Evolutionary conservation across 2,888 invertebrate genomes (phyloP), one percentile per base, ranked within the genome.

Genomic region (Darwinula stevensoni): DNA sequence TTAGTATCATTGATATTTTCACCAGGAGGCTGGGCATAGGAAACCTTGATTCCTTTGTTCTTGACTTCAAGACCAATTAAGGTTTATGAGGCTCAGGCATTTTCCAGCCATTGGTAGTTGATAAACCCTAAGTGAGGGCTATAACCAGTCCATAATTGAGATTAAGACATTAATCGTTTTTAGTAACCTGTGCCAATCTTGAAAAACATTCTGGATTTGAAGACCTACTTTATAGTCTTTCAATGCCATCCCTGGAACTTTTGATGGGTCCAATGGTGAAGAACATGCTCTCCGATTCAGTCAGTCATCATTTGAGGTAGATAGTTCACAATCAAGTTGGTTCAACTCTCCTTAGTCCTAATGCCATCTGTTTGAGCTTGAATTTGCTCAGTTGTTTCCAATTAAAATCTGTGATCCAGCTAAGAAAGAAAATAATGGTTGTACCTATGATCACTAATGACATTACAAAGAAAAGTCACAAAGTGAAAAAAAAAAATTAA

Each of bases 61-160:
- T 80, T 73, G 42, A 80, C 65, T 51, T 71, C 69, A 40, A 72
- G 65, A 17, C 84, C 84, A 51, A 84, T 84, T 44, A 84, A 61
- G 28, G 69, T 67, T 44, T 68, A 66, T 39, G 86, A 80, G 30
- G 88, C 86, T 41, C 71, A 62, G 34, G 86, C 84, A 53, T 84
- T 78, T 47, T 72, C 71, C 39, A 73, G 70, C 36, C 67, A 65
- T 33, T 67, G 63, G 52, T 73, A 88, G 53, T 86, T 84, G 29
- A 86, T 80, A 54, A 88, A 88, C 27, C 84, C 88, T 54, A 84
- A 88, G 27, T 86, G 86, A 53, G 74, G 86, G 54, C 84, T 84
- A 58, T 86, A 86, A 31, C 82, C 82, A 51, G 84, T 82, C 64
- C 75, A 58, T 34, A 39, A 39, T 36, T 33, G 18, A 13, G 18